phyloP scores from a whole-genome alignment of 2,888 invertebrate species.

The Apotomis capreana region DNA sequence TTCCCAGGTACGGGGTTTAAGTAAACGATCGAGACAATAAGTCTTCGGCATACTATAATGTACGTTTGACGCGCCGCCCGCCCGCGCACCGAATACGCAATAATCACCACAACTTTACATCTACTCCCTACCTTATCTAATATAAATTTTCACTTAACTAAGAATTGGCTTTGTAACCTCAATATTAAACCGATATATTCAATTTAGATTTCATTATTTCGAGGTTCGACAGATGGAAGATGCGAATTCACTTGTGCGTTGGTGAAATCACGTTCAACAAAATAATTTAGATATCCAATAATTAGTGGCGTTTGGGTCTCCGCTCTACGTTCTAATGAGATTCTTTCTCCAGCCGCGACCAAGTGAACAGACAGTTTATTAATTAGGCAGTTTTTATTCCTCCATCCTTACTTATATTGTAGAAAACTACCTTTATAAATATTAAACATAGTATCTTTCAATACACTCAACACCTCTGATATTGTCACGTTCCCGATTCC shows the following conservation, averaged over 20 bases:
- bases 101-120: conserved; percentile 65
- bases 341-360: conserved; percentile 29
- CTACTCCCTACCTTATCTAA: conserved; percentile 74
- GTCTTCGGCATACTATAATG: background rate
- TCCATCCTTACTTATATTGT: background rate
- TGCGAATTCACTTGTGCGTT: conserved; percentile 68
- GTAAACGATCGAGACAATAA: too few species aligned
- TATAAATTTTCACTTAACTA: conserved; percentile 76
- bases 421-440: conserved; percentile 1
- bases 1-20: too few species aligned
- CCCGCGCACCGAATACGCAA: conserved; percentile 59
- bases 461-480: background rate
- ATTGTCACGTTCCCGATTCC: background rate
- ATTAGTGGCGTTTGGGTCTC: conserved; percentile 49
- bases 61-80: conserved; percentile 46
- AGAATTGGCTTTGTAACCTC: conserved; percentile 73
- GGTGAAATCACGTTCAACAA: conserved; percentile 56
- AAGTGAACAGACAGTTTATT: background rate
- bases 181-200: conserved; percentile 59
- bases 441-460: background rate
- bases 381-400: conserved; percentile 1
- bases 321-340: conserved; percentile 43
- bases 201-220: conserved; percentile 50
- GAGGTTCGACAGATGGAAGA: conserved; percentile 62
- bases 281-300: conserved; percentile 54